Evolutionary conservation across 2,888 invertebrate genomes (phyloP).

Genomic region (Nycteola revayana): DNA sequence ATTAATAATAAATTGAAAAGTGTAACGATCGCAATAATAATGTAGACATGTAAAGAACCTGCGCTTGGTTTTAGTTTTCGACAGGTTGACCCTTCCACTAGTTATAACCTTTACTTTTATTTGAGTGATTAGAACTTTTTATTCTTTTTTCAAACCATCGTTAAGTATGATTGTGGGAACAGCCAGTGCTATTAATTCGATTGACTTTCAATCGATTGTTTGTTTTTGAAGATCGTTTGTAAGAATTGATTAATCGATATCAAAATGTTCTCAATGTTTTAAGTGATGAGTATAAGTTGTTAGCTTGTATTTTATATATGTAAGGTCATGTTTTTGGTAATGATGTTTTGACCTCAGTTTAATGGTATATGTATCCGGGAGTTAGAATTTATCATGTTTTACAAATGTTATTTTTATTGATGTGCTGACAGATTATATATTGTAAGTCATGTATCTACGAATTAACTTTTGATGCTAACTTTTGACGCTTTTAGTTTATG

Average conservation of each 20-base stretch:
- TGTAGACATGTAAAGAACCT: no score
- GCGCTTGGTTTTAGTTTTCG: no score
- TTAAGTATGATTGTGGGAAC: constrained; percentile 73
- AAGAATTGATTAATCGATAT: constrained; percentile 32
- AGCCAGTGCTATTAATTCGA: constrained; percentile 70
- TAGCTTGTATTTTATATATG: neutral
- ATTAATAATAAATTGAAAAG: no score
- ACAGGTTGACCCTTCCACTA: constrained; percentile 17
- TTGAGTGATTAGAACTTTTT: constrained; percentile 54
- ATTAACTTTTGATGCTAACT: no score
- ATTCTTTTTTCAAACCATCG: constrained; percentile 50
- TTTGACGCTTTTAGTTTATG: no score
- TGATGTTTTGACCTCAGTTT: neutral
- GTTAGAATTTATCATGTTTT: no score
- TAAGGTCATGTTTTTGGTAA: neutral
- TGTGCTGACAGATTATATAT: no score
- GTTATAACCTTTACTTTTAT: constrained; percentile 48
- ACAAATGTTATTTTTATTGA: no score
- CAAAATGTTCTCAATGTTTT: constrained; percentile 13
- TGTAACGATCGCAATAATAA: no score
- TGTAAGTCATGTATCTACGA: no score
- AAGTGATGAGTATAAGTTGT: neutral
- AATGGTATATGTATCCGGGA: neutral
- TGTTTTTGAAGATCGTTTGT: constrained; percentile 44
- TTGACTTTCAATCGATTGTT: constrained; percentile 55